A percentile compares a stretch with the other conserved stretches of the same genome.
Conservation (phyloP, 2,797 vertebrate species). For the Momotus momota region DNA sequence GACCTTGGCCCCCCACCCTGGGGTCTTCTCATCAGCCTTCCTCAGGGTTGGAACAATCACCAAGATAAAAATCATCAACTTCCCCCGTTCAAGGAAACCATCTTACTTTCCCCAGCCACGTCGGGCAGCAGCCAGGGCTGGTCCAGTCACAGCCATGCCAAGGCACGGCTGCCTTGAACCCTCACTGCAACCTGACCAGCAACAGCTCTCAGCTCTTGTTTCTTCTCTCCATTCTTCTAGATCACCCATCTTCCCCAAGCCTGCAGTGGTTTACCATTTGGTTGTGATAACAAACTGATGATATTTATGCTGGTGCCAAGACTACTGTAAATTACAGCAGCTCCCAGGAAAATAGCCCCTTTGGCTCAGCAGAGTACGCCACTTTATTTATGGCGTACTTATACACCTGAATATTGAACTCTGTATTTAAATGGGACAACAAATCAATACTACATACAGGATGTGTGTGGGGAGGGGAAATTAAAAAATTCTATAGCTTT, state of each 20-base stretch:
- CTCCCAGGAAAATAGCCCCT: conserved; percentile 66
- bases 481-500: not conserved
- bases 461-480: not conserved
- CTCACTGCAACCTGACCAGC: not conserved
- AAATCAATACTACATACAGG: conserved; percentile 29
- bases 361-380: conserved; percentile 61
- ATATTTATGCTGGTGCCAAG: conserved; percentile 77
- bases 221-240: not conserved
- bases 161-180: not conserved
- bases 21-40: not conserved
- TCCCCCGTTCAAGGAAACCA: not conserved
- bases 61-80: not conserved
- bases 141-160: not conserved
- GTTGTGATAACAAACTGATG: conserved; percentile 73
- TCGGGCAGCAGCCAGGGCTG: not conserved
- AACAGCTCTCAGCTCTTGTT: not conserved
- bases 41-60: not conserved
- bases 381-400: conserved; percentile 78
- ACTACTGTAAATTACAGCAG: conserved; percentile 75
- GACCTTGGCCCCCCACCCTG: not conserved
- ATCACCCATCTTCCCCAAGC: conserved; percentile 61
- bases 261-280: conserved; percentile 63
- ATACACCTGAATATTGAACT: conserved; percentile 48
- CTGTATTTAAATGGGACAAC: conserved; percentile 59
- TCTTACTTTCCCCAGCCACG: not conserved